Evolutionary conservation across 2,113 vertebrate genomes (phyloP), one percentile per base, ranked within the genome.

Genomic region (Hymenochirus boettgeri): DNA sequence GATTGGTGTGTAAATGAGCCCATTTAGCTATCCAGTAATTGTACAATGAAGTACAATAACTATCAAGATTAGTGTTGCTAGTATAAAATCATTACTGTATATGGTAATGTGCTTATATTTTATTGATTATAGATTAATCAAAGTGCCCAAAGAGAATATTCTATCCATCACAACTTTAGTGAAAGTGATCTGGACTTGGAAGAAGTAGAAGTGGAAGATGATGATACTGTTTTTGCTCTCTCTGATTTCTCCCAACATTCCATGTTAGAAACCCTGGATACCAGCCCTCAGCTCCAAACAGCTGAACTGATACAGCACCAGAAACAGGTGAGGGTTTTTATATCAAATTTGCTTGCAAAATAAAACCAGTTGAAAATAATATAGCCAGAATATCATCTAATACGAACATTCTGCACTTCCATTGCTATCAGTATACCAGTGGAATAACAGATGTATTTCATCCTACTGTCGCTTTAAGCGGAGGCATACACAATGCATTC

Each of bases 301-400:
- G 76, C 82, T 2, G 92, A 96, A 1, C 65, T 86, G 72, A 76
- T 84, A 25, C 91, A 90, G 81, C 84, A 90, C 57, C 92, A 90
- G 52, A 90, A 89, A 80, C 94, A 96, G 94, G 94, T 98, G 26
- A 48, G 4, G 15, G 18, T 25, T 5, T 4, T 37, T 35, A 58
- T 17, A 58, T 2, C 39, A 22, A 19, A 26, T 58, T 18, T 58
- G 19, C 12, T 23, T 6, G 10, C 29, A 6, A 5, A 6, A 10
- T 31, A 10, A 10, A 31, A 31, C 10, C 29, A 6, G 5, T 31
- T 31, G 5, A 31, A 31, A 31, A 31, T 31, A 31, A 31, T 31
- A 31, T 31, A 31, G 5, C 5, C 10, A 6, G 10, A 6, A 31
- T 10, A 6, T 6, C 10, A 31, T 31, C 5, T 31, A 31, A 31